Conservation (phyloP, 2,888 invertebrate species). For the Epicampocera succincta region DNA sequence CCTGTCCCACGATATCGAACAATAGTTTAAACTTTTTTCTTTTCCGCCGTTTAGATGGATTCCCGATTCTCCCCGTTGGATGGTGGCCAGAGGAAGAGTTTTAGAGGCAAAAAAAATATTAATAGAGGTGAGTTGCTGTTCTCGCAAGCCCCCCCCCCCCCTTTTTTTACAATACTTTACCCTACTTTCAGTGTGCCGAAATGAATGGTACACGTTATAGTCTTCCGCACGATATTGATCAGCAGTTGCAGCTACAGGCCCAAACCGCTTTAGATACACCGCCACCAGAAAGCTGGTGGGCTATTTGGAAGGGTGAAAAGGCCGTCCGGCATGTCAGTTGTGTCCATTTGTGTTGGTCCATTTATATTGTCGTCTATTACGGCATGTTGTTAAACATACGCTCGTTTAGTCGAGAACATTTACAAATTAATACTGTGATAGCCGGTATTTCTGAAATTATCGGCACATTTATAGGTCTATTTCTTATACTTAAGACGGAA, state of each 20-base stretch:
- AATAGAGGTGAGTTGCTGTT: conserved; percentile 50
- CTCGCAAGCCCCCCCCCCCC: too few species aligned
- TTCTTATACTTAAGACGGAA: conserved; percentile 79
- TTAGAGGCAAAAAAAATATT: conserved; percentile 80
- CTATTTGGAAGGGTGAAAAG: conserved; percentile 80
- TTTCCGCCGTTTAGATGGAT: conserved; percentile 78
- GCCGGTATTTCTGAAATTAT: conserved; percentile 81
- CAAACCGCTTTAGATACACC: conserved; percentile 80
- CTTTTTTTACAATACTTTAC: conserved; percentile 63
- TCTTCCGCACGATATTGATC: conserved; percentile 81
- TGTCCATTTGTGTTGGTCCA: conserved; percentile 81
- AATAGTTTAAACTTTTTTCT: neutral
- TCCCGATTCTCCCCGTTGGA: conserved; percentile 82
- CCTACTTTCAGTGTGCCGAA: conserved; percentile 77
- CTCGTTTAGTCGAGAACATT: conserved; percentile 81
- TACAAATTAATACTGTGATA: conserved; percentile 81
- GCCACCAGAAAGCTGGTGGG: conserved; percentile 81
- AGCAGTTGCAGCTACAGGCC: conserved; percentile 80
- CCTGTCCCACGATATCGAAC: neutral
- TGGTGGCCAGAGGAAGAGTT: conserved; percentile 81
- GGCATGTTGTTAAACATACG: conserved; percentile 82
- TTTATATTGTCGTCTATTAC: conserved; percentile 82
- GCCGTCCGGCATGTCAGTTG: conserved; percentile 79
- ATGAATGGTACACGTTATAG: conserved; percentile 80
- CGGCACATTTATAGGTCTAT: conserved; percentile 81